These are phyloP conservation scores for Shargacucullia verbasci DNA, from an alignment of 2,888 invertebrate genomes.

Conservation along the genomic window DNA sequence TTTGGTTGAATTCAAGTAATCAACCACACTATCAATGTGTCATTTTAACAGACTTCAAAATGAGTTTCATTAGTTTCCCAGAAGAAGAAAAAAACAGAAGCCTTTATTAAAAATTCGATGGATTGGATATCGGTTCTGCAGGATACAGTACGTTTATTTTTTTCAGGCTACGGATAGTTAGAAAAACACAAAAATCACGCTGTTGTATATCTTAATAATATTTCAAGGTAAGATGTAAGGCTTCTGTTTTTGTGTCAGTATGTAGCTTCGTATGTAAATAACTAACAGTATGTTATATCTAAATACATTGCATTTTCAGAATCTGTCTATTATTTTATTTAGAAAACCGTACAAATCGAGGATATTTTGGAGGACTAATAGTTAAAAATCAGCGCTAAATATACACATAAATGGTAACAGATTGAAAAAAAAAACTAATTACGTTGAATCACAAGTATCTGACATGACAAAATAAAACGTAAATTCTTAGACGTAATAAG, in stretches of 20 bases:
- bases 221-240: conserved; percentile 72
- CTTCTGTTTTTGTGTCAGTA: conserved; percentile 76
- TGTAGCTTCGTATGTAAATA: conserved; percentile 53
- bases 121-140: conserved; percentile 16
- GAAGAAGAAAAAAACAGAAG: conserved; percentile 67
- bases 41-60: conserved; percentile 18
- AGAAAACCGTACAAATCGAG: conserved; percentile 18
- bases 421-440: too few relatives aligned
- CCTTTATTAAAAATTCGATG: conserved; percentile 50
- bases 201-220: conserved; percentile 80
- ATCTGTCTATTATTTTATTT: conserved; percentile 67
- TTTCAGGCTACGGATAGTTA: conserved; percentile 83
- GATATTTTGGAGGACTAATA: conserved; percentile 17
- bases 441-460: too few relatives aligned
- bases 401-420: too few relatives aligned
- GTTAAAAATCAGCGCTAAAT: neutral
- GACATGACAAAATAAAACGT: too few relatives aligned
- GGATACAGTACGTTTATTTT: conserved; percentile 63
- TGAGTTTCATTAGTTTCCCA: conserved; percentile 39
- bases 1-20: conserved; percentile 24
- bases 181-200: conserved; percentile 85
- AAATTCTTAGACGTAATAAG: too few relatives aligned
- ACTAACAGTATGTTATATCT: conserved; percentile 51
- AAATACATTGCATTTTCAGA: conserved; percentile 65
- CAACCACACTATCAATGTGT: conserved; percentile 9